Evolutionary conservation across 2,888 invertebrate genomes (phyloP).

Genomic region (Protophormia terraenovae): DNA sequence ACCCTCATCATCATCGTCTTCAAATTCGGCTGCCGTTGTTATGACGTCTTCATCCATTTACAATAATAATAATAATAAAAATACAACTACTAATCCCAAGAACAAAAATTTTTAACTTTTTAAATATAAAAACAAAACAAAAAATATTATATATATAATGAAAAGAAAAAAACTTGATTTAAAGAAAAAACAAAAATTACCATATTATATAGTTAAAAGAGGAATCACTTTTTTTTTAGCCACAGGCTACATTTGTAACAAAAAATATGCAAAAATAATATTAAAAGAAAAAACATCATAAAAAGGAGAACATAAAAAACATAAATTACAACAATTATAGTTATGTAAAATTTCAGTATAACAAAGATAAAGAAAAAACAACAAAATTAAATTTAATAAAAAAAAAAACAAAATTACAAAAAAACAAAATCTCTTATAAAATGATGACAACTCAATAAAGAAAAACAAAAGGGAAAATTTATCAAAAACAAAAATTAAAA

Average conservation of each 20-base stretch:
- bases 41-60: constrained; percentile 68
- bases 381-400: constrained; percentile 54
- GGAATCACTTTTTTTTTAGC: constrained; percentile 67
- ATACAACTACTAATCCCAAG: constrained; percentile 66
- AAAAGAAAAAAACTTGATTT: constrained; percentile 57
- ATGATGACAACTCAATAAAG: constrained; percentile 65
- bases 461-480: constrained; percentile 39
- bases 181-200: constrained; percentile 60
- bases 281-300: constrained; percentile 51
- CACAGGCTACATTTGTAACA: constrained; percentile 66
- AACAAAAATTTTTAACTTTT: constrained; percentile 68
- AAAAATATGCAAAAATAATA: constrained; percentile 36
- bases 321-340: constrained; percentile 68
- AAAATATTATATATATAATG: constrained; percentile 58
- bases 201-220: constrained; percentile 64
- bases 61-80: constrained; percentile 64
- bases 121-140: constrained; percentile 59
- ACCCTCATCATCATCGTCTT: constrained; percentile 15
- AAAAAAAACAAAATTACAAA: constrained; percentile 51
- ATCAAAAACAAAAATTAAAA: constrained; percentile 52
- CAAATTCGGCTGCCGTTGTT: constrained; percentile 54
- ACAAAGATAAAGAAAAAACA: constrained; percentile 60
- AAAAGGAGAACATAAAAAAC: constrained; percentile 71
- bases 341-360: constrained; percentile 70
- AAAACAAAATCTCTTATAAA: constrained; percentile 64